Base-by-base conservation (phyloP, 92 coral and sea anemone species). In the Chrysogorgia sp. region DNA sequence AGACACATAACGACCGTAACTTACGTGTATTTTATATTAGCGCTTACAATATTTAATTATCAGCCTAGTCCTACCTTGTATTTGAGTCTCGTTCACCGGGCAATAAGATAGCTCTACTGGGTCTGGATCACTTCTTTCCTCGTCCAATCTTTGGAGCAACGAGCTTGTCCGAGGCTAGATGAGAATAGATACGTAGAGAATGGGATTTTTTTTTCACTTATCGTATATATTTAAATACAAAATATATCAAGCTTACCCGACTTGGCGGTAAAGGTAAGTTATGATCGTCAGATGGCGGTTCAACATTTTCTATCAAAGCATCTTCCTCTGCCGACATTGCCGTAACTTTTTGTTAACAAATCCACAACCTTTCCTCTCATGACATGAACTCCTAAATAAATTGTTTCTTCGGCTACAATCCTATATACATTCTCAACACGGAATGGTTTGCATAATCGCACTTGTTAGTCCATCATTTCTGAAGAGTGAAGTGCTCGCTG, bases 111-210 rank as follows among this genome's bases (percentile, higher is more conserved):
- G 34, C 19, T 8, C 60, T 0, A 69, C 59, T 19, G 76, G 76
- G 40, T 23, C 20, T 5, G 76, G 76, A 3, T 33, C 34, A 48
- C 34, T 26, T 10, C 59, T 28, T 14, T 69, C 76, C 20, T 69
- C 76, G 2, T 40, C 60, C 0, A 69, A 26, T 30, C 76, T 69
- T 69, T 69, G 76, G 13, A 69, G 40, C 48, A 69, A 14, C 9
- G 76, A 69, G 57, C 76, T 69, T 69, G 76, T 48, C 35, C 76
- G 58, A 28, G 76, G 60, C 76, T 69, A 47, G 34, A 69, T 28
- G 28, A 25, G 26, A 45, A 25, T 10, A 25, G 10, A 37, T 45
- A 25, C 19, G 26, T 23, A 48, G 1, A 37, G 12, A 3, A 69
- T 40, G n/a, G n/a, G 53, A n/a, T n/a, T n/a, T n/a, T 23, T 64